Evolutionary conservation across 2,797 vertebrate species (phyloP).

Genomic region (Delichon dasypus): DNA sequence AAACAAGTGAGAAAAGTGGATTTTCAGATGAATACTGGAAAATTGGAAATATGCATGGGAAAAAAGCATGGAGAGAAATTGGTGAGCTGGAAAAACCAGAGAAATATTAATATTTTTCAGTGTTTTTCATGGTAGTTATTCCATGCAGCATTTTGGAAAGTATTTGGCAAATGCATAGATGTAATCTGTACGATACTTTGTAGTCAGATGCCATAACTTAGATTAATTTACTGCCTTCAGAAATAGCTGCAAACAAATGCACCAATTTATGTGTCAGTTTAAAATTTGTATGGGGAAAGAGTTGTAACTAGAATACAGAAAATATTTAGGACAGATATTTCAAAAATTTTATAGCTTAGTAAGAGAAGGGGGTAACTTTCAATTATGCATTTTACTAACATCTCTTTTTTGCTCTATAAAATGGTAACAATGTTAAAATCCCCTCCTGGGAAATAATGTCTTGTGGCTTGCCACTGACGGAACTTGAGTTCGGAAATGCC

Average conservation of each 20-base stretch:
- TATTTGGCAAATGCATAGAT: neutral
- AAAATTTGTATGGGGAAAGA: neutral
- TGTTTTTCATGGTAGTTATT: neutral
- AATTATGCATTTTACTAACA: slow-evolving; percentile 38
- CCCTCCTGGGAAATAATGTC: slow-evolving; percentile 35
- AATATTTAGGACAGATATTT: slow-evolving; percentile 3
- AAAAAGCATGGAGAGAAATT: too few species aligned
- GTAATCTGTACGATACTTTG: neutral
- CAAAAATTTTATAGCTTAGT: neutral
- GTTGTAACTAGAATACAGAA: neutral
- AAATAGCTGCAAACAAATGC: neutral
- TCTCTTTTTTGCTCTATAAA: neutral
- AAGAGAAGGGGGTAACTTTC: neutral
- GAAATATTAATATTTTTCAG: neutral
- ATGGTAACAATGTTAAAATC: slow-evolving; percentile 13
- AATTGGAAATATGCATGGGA: neutral
- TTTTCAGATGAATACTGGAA: slow-evolving; percentile 27
- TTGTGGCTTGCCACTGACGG: neutral
- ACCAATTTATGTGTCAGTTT: neutral
- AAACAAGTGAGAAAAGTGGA: neutral
- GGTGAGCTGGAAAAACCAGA: neutral
- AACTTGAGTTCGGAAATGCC: neutral
- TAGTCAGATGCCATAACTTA: neutral
- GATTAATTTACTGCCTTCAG: slow-evolving; percentile 7
- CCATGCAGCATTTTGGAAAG: neutral